Evolutionary conservation across 1,140 invertebrate species (phyloP), one percentile per base, ranked within the genome.

Genomic region (Ruditapes philippinarum): DNA sequence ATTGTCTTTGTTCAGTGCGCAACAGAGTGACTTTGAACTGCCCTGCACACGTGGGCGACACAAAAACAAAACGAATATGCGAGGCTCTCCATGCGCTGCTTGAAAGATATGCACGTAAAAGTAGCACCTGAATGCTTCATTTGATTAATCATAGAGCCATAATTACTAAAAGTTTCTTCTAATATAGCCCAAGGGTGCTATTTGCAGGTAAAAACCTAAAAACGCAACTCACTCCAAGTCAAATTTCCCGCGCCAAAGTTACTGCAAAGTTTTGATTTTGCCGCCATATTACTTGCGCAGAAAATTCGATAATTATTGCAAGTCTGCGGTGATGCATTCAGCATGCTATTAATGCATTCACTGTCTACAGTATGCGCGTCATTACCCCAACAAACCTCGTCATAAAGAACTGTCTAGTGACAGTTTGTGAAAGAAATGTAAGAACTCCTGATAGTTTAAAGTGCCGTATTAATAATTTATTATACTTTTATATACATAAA

Each of bases 221-320:
- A 84, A 51, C 68, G 79, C 74, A 78, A 38, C 79, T 11, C 14
- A 22, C 45, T 78, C 19, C 25, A 84, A 84, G 36, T 84, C 65
- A 70, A 84, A 84, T 84, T 84, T 84, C 82, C 82, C 82, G 82
- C 82, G 42, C 33, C 14, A 54, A 84, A 84, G 62, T 84, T 70
- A 45, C 42, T 38, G 33, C 49, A 73, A 84, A 84, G 62, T 84
- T 84, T 84, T 84, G 45, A 73, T 51, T 84, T 84, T 84, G 82
- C 82, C 82, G 82, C 82, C 82, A 84, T 36, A 73, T 54, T 65
- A 70, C 82, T 51, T 84, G 68, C 82, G 49, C 82, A 68, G 62
- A 84, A 84, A 81, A 84, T 65, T 84, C 82, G 82, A 84, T 84
- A 84, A 84, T 73, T 42, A 40, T 65, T 74, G 62, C 82, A 84